A percentile compares a stretch with the other conserved stretches of the same genome.
phyloP scores from a whole-genome alignment of 2,888 invertebrate genomes.

The Nycteola revayana region DNA sequence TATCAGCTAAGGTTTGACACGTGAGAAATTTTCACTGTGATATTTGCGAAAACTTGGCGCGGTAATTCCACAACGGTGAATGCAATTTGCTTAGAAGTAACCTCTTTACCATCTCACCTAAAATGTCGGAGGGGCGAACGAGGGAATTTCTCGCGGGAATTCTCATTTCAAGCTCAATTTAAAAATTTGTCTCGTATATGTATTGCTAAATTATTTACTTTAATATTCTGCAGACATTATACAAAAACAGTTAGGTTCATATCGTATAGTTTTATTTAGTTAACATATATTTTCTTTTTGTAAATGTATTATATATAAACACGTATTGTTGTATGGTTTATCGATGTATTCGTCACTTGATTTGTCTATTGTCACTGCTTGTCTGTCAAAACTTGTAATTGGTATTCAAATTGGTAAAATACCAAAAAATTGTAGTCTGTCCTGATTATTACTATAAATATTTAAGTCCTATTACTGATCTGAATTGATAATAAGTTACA shows the following conservation, averaged over 20 bases:
- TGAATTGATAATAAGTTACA: too few relatives aligned
- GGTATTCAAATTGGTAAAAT: too few relatives aligned
- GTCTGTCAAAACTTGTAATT: too few relatives aligned
- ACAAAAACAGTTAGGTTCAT: conserved; percentile 15
- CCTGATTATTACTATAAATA: too few relatives aligned
- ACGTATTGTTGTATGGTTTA: too few relatives aligned
- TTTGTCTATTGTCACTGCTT: too few relatives aligned
- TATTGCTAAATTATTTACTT: conserved; percentile 37
- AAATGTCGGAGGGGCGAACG: conserved; percentile 34
- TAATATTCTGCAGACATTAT: conserved; percentile 28
- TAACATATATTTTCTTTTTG: too few relatives aligned
- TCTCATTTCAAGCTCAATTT: conserved; percentile 74
- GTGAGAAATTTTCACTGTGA: conserved; percentile 31
- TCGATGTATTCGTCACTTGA: too few relatives aligned
- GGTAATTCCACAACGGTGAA: conserved; percentile 48
- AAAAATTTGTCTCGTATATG: conserved; percentile 50
- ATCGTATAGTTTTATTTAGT: too few relatives aligned
- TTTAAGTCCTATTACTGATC: too few relatives aligned
- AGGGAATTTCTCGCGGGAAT: conserved; percentile 55
- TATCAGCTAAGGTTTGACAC: conserved; percentile 31
- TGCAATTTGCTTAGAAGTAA: conserved; percentile 71
- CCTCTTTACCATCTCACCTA: conserved; percentile 54
- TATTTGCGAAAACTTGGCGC: conserved; percentile 45
- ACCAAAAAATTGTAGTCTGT: too few relatives aligned
- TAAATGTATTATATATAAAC: too few relatives aligned